Base-by-base conservation (phyloP, 2,113 vertebrate species). In the Phylloscopus whistleri region DNA sequence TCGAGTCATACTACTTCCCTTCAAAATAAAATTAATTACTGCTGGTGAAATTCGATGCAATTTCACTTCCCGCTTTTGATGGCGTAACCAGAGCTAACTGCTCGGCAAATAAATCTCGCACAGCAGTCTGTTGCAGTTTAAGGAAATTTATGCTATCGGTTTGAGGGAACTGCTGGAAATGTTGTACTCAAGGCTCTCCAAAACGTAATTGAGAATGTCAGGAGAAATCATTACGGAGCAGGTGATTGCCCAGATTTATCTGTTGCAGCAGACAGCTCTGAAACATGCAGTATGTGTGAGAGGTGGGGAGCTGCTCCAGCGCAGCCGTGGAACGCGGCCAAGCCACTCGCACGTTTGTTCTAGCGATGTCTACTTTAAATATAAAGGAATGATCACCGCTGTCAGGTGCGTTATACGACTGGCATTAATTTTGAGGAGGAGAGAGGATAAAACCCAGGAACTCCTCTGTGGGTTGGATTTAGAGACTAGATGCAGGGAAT, bases 151-250 rank as follows among this genome's bases (percentile, higher is more conserved):
- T 97, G 94, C 74, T 84, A 11, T 56, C 33, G 7, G 66, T 91
- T 91, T 95, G 94, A 96, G 91, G 92, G 84, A 95, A 90, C 94
- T 91, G 67, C 79, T 93, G 75, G 72, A 89, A 91, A 93, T 69
- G 88, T 76, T 96, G 90, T 93, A 95, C 95, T 87, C 64, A 75
- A 81, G 92, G 83, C 90, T 96, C 87, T 97, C 96, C 87, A 97
- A 93, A 97, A 92, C 26, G 84, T 96, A 97, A 97, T 96, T 97
- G 96, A 90, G 94, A 96, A 89, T 96, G 94, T 97, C 96, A 97
- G 94, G 93, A 95, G 19, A 49, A 95, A 96, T 97, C 95, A 96
- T 96, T 94, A 92, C 48, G 81, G 93, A 95, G 63, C 77, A 75
- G 27, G 60, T 39, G 59, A 72, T 58, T 82, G 72, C 82, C 37